Percentiles rank a stretch among this genome's conserved stretches.
These are phyloP conservation scores for Sinocyclocheilus anophthalmus DNA, from an alignment of 2,113 vertebrate genomes.

Conservation along the genomic window DNA sequence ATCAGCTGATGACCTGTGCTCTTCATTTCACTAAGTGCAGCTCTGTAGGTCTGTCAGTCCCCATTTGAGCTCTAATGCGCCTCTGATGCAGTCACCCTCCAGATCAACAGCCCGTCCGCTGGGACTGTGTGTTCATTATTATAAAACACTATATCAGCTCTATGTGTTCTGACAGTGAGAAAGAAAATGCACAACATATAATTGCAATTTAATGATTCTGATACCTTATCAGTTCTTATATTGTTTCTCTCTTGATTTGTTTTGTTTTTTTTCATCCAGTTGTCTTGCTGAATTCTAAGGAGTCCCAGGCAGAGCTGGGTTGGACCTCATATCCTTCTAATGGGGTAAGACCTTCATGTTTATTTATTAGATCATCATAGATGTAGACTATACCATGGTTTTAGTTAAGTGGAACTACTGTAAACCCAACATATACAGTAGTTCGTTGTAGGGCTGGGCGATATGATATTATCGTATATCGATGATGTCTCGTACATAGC, in stretches of 20 bases:
- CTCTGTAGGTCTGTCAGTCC: slow-evolving; percentile 12
- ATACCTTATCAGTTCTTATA: neutral
- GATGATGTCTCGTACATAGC: no score
- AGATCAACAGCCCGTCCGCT: neutral
- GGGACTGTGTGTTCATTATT: neutral
- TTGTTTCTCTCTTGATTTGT: neutral
- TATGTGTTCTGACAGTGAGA: slow-evolving; percentile 23
- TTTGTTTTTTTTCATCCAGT: slow-evolving; percentile 71
- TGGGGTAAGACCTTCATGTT: slow-evolving; percentile 77
- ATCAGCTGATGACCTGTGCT: neutral
- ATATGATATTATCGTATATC: no score
- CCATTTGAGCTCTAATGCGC: slow-evolving; percentile 5
- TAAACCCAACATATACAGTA: neutral
- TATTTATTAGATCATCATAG: neutral
- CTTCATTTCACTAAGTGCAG: slow-evolving; percentile 35
- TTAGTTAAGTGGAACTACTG: neutral
- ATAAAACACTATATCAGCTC: slow-evolving; percentile 3
- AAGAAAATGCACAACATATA: neutral
- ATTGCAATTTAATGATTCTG: neutral
- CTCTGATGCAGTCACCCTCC: neutral
- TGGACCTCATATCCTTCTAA: slow-evolving; percentile 92
- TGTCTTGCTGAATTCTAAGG: slow-evolving; percentile 93
- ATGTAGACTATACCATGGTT: neutral
- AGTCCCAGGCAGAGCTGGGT: slow-evolving; percentile 92
- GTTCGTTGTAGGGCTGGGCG: neutral